Evolutionary conservation across 2,888 invertebrate species (phyloP), one percentile per base, ranked within the genome.

Genomic region (Globia sparganii): DNA sequence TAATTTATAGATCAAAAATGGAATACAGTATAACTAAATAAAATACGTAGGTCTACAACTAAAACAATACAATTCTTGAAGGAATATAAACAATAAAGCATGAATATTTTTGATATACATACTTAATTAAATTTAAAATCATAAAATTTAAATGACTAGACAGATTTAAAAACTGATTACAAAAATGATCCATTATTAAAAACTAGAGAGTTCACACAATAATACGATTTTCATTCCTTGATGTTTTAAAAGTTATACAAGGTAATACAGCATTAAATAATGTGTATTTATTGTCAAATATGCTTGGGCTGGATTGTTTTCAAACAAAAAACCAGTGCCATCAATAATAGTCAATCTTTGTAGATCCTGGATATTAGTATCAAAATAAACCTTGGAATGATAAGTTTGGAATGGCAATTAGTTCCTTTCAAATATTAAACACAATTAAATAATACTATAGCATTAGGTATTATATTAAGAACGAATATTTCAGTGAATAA

Each of bases 1-100:
- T 83, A 77, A 87, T 83, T 83, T 68, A 72, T 79, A 72, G 73
- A 76, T 81, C 53, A 85, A 81, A 87, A 83, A 81, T 86, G 82
- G 81, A 88, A 89, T 86, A 80, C 43, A 80, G 72, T 61, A 43
- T 56, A 82, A 77, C 64, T 76, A 81, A 88, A 78, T 78, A 74
- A 74, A 81, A 77, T 69, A 78, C 56, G 11, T 72, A 72, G 56
- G 65, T 59, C 40, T 86, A 86, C 37, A 75, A 46, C 61, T 76
- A 83, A 81, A 84, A 83, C 34, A 64, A 58, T 67, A 71, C 25
- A 77, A 69, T 46, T 78, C 25, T 71, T 76, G 49, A 75, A 83
- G 78, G 2, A 56, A 70, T 65, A 69, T 72, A 49, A 56, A 56
- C n/a, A n/a, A 81, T 28, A 81, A 75, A 86, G 77, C 71, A 83